Evolutionary conservation across 2,113 vertebrate genomes (phyloP), one percentile per base, ranked within the genome.

Genomic region (Salvelinus alpinus): DNA sequence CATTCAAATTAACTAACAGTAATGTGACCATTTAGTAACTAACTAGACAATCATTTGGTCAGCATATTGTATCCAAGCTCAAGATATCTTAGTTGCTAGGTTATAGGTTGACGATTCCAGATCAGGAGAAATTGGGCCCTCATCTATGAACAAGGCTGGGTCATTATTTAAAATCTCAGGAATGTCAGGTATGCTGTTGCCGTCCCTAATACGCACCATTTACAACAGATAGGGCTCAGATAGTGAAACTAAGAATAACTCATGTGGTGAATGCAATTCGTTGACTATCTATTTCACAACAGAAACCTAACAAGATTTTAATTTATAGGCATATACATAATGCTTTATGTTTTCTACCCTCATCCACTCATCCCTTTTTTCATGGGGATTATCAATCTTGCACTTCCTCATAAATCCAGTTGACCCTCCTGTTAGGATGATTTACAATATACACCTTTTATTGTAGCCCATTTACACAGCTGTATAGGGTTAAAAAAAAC

Each of bases 381-480:
- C 16, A 5, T 4, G 51, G 13, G 13, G 16, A 57, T 57, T 20
- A 6, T 57, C 51, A 57, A 38, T 16, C 14, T 62, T 22, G 59
- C 7, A 57, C 20, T 9, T 22, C 59, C 59, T 11, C 59, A 57
- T 14, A 62, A n/a, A n/a, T n/a, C 59, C 59, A 62, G 59, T 5
- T 62, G 18, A 22, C 8, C 59, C 59, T 24, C 59, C 18, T 62
- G 83, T 66, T 89, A 2, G 38, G 38, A 11, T 11, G 84, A 88
- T 88, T 88, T 85, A 83, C 74, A 62, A 79, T 64, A 78, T 86
- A 73, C 87, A 59, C 84, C 64, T 87, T 76, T 76, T 81, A 86
- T 88, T 83, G 74, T 90, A 88, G 88, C 89, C 82, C 82, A 77
- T 54, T 22, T 62, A 9, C 83, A 82, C 84, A 86, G 83, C 85